Evolutionary conservation across 2,113 vertebrate genomes (phyloP).

Genomic region (Rhinichthys klamathensis): DNA sequence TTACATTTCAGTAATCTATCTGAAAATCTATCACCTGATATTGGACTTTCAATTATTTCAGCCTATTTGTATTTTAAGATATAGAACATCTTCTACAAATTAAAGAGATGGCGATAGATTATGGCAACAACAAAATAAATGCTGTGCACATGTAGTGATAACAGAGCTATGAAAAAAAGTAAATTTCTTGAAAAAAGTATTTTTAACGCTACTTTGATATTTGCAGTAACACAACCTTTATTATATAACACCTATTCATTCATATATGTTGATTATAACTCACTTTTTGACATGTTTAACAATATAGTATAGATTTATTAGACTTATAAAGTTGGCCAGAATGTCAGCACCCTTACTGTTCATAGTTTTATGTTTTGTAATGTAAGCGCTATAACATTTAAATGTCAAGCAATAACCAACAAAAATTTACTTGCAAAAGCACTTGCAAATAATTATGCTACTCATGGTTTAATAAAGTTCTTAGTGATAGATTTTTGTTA

Average conservation of each 20-base stretch:
- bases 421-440: no score
- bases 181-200: background rate
- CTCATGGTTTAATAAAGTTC: no score
- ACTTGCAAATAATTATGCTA: no score
- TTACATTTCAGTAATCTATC: background rate
- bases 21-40: background rate
- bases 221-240: background rate
- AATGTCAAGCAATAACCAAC: no score
- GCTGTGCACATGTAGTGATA: background rate
- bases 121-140: background rate
- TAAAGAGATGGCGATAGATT: background rate
- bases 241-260: background rate
- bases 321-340: background rate
- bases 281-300: no score
- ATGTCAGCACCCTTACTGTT: background rate
- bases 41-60: background rate
- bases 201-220: background rate
- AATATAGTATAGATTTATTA: no score
- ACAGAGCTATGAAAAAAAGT: background rate
- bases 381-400: no score
- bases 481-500: no score
- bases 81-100: background rate
- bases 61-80: background rate
- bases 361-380: no score
- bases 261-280: background rate